Percentiles rank a stretch among this genome's conserved stretches.
These are phyloP conservation scores for Uropetala carovei DNA, from an alignment of 2,888 invertebrate genomes.

Conservation along the genomic window DNA sequence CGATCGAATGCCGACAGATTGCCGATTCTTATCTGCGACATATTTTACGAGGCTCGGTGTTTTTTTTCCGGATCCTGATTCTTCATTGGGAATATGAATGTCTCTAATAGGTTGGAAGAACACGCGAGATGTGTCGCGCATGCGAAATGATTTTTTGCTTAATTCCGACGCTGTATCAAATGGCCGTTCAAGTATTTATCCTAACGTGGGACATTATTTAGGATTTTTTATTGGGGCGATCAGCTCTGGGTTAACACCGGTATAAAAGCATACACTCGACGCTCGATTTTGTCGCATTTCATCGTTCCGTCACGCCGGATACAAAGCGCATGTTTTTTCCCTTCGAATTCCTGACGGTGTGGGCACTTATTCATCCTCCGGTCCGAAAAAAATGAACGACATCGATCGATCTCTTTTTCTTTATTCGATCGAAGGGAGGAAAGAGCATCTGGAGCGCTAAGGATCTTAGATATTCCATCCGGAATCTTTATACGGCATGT, in stretches of 20 bases:
- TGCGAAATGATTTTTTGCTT: background rate
- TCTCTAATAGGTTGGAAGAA: background rate
- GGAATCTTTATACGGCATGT: constrained; percentile 47
- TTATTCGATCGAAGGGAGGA: background rate
- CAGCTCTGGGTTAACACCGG: background rate
- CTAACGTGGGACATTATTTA: background rate
- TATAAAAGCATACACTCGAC: background rate
- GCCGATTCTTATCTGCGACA: constrained; percentile 32
- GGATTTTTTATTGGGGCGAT: background rate
- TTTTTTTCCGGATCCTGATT: background rate
- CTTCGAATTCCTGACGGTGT: background rate
- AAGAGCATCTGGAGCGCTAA: constrained; percentile 31
- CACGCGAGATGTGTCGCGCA: background rate
- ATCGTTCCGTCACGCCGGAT: background rate
- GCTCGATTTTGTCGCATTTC: background rate
- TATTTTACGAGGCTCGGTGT: background rate
- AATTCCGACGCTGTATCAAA: background rate
- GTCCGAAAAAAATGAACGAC: background rate
- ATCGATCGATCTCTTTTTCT: constrained; percentile 31
- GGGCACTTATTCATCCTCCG: constrained; percentile 11
- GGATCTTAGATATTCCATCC: constrained; percentile 31
- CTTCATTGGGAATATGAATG: constrained; percentile 25
- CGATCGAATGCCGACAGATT: constrained; percentile 20
- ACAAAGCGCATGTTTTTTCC: background rate
- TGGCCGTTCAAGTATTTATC: background rate